Base-by-base conservation (phyloP, 2,113 vertebrate genomes). In the Oreotragus oreotragus region DNA sequence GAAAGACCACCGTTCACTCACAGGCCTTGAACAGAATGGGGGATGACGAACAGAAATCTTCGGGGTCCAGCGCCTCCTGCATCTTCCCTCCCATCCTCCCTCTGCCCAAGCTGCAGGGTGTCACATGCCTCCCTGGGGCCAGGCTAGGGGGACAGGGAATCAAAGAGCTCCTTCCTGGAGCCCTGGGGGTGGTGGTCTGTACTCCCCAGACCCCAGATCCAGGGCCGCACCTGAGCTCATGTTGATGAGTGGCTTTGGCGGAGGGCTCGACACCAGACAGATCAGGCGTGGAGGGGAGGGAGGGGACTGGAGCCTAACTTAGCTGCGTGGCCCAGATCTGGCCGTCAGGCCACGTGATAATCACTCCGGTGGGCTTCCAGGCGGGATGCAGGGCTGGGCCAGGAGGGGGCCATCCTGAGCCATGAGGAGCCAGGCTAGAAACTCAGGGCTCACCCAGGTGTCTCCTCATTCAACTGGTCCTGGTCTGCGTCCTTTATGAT, bases 401-500 rank as follows among this genome's bases (percentile, higher is more conserved):
- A 4, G 49, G 36, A 0, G 4, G 36, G 17, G 27, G 36, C 13
- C 0, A 2, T 76, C 87, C 19, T 1, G 51, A 57, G 51, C 64
- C 27, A 45, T 16, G 2, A 27, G 64, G 49, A 39, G 11, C 39
- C 27, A 19, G 36, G 36, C 28, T 13, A 3, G 36, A 30, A 19
- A 27, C 62, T 16, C 13, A 3, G 84, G 45, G 11, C 58, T 15
- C 11, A 4, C 28, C 30, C 28, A 2, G 30, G 60, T 1, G 3
- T 8, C 62, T 51, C 23, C 23, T 66, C 7, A 1, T 11, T 6
- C 4, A 33, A 23, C 8, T 12, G 13, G 27, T 4, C 43, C 70
- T 0, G 7, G 7, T 45, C 27, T 8, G 13, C 1, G 0, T 15
- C 51, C 62, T 49, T 39, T 12, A 3, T 17, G 36, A 60, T 6